Evolutionary conservation across 1,140 invertebrate genomes (phyloP).

Genomic region (Cotesia vestalis): DNA sequence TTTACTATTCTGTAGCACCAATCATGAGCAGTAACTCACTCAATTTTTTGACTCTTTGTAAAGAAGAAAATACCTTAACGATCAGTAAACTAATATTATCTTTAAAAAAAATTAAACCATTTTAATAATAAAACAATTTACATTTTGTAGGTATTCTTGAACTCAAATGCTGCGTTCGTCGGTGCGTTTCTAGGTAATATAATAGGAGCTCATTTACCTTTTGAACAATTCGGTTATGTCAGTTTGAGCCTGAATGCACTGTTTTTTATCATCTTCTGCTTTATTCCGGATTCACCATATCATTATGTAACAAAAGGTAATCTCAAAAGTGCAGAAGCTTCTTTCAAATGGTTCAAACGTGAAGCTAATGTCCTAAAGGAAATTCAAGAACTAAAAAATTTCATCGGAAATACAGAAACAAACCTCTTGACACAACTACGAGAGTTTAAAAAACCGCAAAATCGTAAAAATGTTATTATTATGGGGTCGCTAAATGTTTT

Average conservation of each 20-base stretch:
- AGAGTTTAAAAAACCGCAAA: conserved; percentile 45
- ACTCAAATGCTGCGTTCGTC: conserved; percentile 65
- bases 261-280: conserved; percentile 61
- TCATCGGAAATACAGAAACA: conserved; percentile 47
- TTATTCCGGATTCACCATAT: conserved; percentile 69
- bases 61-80: too few relatives aligned
- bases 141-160: conserved; percentile 65
- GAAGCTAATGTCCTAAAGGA: conserved; percentile 55
- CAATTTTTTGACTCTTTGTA: too few relatives aligned
- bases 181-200: conserved; percentile 58
- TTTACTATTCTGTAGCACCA: too few relatives aligned
- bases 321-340: conserved; percentile 55
- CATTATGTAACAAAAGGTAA: conserved; percentile 52
- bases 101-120: too few relatives aligned
- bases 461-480: conserved; percentile 46
- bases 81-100: too few relatives aligned
- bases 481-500: conserved; percentile 54
- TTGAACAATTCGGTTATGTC: conserved; percentile 56
- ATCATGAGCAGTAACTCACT: too few relatives aligned
- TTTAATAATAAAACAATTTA: neutral
- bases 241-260: conserved; percentile 59
- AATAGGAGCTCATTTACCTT: conserved; percentile 59
- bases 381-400: conserved; percentile 55
- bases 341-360: conserved; percentile 57
- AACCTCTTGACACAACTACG: conserved; percentile 46